phyloP scores from a whole-genome alignment of 2,797 vertebrate genomes.

The Thalassophryne amazonica region DNA sequence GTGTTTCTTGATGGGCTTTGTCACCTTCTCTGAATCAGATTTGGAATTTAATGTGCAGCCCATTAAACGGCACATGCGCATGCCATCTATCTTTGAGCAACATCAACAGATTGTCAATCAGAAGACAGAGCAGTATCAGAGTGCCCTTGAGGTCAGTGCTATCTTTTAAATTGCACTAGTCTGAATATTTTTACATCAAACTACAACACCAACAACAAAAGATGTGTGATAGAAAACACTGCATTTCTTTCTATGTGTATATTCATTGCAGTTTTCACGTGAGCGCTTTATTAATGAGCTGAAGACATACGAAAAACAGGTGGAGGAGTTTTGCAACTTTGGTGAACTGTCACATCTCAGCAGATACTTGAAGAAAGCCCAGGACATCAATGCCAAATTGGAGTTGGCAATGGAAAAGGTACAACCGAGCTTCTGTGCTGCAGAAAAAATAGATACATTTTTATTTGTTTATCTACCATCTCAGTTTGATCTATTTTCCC shows the following conservation, averaged over 20 bases:
- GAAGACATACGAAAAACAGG: conserved; percentile 79
- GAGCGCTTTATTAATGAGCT: conserved; percentile 83
- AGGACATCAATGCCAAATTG: conserved; percentile 79
- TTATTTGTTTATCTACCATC: background rate
- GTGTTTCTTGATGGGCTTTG: conserved; percentile 79
- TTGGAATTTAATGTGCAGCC: conserved; percentile 78
- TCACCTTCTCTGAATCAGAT: conserved; percentile 75
- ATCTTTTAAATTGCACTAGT: background rate
- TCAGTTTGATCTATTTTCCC: background rate
- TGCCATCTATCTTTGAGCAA: conserved; percentile 84
- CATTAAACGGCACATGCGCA: conserved; percentile 81
- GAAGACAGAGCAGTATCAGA: conserved; percentile 82
- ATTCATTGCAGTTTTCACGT: conserved; percentile 69
- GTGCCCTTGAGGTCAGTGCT: conserved; percentile 78
- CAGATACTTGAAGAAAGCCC: conserved; percentile 84
- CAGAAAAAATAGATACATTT: background rate
- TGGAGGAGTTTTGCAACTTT: conserved; percentile 78
- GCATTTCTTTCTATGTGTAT: conserved; percentile 2
- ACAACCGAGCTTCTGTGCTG: background rate
- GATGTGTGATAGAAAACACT: background rate
- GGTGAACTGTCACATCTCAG: conserved; percentile 79
- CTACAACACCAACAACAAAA: background rate
- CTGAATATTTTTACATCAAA: background rate
- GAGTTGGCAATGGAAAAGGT: conserved; percentile 84
- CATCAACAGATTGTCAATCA: conserved; percentile 78